These are phyloP conservation scores for Petrocephalus zakoni DNA, from an alignment of 2,113 vertebrate species.

Conservation along the genomic window DNA sequence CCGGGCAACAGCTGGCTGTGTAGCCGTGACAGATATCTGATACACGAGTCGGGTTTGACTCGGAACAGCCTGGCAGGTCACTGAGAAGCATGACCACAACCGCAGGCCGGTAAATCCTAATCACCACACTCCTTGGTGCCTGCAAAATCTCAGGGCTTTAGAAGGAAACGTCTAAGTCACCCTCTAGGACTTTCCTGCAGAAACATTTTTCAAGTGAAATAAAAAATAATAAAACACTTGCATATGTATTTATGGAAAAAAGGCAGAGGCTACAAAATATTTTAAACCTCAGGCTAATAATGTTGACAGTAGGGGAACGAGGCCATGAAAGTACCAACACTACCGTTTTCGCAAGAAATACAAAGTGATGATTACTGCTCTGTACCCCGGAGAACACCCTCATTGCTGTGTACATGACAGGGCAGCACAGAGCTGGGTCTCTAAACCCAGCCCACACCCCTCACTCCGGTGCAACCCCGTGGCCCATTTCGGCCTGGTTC, in stretches of 20 bases:
- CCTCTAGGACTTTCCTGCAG: background rate
- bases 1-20: background rate
- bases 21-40: background rate
- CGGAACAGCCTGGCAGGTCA: background rate
- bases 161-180: background rate
- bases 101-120: background rate
- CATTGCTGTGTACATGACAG: background rate
- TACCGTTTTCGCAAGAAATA: background rate
- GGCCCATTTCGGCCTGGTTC: background rate
- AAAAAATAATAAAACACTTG: background rate
- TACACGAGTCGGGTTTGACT: background rate
- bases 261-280: background rate
- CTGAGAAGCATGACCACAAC: background rate
- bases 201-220: background rate
- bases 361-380: background rate
- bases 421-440: background rate
- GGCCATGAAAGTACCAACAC: background rate
- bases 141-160: background rate
- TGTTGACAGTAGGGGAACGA: background rate
- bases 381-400: background rate
- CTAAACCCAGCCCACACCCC: background rate
- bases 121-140: background rate
- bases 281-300: background rate
- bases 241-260: background rate
- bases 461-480: background rate